These are phyloP conservation scores for Chiropotes sagulatus DNA, from an alignment of 2,797 vertebrate species.

Conservation along the genomic window DNA sequence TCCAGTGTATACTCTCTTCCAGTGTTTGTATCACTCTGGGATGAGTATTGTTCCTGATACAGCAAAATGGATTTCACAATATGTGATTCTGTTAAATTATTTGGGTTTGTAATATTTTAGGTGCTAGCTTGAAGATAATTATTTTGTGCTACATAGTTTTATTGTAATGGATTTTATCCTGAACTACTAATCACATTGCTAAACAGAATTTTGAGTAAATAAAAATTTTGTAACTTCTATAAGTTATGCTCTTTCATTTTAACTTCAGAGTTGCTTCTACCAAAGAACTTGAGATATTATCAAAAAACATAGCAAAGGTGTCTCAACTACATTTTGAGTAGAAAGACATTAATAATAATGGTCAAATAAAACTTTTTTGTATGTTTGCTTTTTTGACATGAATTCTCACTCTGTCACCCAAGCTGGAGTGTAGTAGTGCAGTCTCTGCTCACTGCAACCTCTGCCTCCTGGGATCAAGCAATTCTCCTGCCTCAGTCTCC, in stretches of 20 bases:
- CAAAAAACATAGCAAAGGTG: neutral
- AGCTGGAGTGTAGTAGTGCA: too few species aligned
- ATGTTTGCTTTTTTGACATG: too few species aligned
- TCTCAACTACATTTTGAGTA: neutral
- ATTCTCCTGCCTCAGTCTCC: too few species aligned
- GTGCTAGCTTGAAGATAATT: conserved; percentile 9
- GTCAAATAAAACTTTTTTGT: neutral
- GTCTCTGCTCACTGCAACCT: too few species aligned
- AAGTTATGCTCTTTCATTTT: conserved; percentile 28
- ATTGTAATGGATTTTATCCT: neutral
- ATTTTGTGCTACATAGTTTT: conserved; percentile 8
- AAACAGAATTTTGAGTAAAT: neutral
- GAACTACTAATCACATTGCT: neutral
- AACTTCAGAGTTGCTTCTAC: neutral
- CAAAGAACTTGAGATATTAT: neutral
- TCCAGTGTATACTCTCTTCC: neutral
- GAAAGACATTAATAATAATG: neutral
- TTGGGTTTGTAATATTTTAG: conserved; percentile 1
- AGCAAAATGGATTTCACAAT: neutral
- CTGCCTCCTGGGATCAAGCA: too few species aligned
- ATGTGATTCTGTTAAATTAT: neutral
- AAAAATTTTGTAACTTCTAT: neutral
- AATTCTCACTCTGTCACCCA: too few species aligned
- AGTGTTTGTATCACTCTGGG: neutral
- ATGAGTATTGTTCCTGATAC: neutral